Evolutionary conservation across 2,888 invertebrate genomes (phyloP).

Genomic region (Heliconius ethilla): DNA sequence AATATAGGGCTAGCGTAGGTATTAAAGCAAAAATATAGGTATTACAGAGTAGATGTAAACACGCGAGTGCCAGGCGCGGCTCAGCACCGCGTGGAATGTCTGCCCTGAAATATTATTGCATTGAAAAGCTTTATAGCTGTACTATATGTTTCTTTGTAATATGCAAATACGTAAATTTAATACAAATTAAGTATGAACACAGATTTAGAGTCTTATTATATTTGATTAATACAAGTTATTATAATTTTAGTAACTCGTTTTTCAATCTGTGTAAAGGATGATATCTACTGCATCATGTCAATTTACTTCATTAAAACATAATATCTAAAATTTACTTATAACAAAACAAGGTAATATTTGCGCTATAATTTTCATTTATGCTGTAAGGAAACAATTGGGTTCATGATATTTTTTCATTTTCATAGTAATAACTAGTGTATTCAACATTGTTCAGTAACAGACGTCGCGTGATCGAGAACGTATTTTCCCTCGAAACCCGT

Average conservation of each 20-base stretch:
- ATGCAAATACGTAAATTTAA: neutral
- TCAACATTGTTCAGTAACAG: slow-evolving; percentile 38
- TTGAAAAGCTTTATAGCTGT: neutral
- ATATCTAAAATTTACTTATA: neutral
- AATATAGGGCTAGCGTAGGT: neutral
- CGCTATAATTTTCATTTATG: neutral
- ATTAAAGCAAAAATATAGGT: neutral
- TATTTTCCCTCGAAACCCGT: slow-evolving; percentile 64
- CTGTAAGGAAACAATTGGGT: neutral
- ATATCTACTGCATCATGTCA: no score
- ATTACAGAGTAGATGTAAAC: neutral
- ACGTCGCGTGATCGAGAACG: slow-evolving; percentile 64
- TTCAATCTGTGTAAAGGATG: no score
- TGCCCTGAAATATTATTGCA: slow-evolving; percentile 19
- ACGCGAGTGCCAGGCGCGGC: slow-evolving; percentile 24
- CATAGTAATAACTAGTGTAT: slow-evolving; percentile 13
- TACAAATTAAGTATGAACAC: no score
- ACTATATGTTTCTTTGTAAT: neutral
- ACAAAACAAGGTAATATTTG: neutral
- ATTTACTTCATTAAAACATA: neutral
- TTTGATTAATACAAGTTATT: no score
- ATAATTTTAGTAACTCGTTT: no score
- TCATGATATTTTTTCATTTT: slow-evolving; percentile 17
- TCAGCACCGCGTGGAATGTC: neutral
- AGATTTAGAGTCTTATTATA: no score